Evolutionary conservation across 2,113 vertebrate genomes (phyloP).

Genomic region (Thryonomys swinderianus): DNA sequence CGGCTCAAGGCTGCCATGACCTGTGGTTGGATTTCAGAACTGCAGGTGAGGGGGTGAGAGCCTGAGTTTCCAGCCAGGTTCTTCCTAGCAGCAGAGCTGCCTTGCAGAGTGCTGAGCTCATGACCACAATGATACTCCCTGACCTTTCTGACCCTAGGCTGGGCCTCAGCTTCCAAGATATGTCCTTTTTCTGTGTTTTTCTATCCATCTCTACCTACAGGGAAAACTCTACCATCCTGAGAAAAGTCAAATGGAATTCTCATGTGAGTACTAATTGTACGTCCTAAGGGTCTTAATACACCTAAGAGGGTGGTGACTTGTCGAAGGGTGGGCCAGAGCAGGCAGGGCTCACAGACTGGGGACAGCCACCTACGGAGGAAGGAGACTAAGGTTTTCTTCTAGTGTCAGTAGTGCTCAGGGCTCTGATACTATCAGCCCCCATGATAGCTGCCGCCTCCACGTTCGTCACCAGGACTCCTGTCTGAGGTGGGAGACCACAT

Average conservation of each 20-base stretch:
- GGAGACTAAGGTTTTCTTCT: not conserved
- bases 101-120: not conserved
- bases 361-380: not conserved
- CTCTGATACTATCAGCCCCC: not conserved
- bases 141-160: not conserved
- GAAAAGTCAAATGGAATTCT: not conserved
- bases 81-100: not conserved
- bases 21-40: not conserved
- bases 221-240: not conserved
- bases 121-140: not conserved
- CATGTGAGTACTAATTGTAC: not conserved
- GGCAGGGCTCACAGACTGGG: not conserved
- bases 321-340: not conserved
- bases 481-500: not conserved
- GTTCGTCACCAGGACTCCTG: not conserved
- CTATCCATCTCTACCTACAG: not conserved
- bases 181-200: not conserved
- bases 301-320: slow-evolving; percentile 44
- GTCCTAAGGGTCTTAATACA: not conserved
- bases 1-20: not conserved
- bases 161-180: not conserved
- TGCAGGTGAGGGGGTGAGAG: not conserved
- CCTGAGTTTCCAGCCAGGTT: not conserved
- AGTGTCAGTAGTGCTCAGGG: not conserved
- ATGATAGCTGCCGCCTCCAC: not conserved